Evolutionary conservation across 2,888 invertebrate species (phyloP).

Genomic region (Orthosia gothica): DNA sequence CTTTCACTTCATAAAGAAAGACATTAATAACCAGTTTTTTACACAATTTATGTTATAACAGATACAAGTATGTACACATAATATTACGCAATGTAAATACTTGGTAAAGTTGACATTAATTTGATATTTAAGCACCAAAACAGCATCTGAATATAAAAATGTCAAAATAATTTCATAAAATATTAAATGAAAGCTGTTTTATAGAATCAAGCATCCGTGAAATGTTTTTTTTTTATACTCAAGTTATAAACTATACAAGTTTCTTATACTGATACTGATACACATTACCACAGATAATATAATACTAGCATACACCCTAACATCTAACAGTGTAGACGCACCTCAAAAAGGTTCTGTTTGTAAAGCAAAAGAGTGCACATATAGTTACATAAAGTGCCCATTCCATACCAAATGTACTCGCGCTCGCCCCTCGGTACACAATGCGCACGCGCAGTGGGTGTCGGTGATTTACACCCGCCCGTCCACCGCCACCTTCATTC

Average conservation of each 20-base stretch:
- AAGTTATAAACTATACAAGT: no score
- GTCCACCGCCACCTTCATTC: constrained; percentile 82
- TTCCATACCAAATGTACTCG: constrained; percentile 29
- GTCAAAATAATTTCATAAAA: neutral
- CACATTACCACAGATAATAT: no score
- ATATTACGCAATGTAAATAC: constrained; percentile 40
- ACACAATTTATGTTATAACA: constrained; percentile 44
- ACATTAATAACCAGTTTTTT: constrained; percentile 50
- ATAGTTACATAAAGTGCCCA: constrained; percentile 28
- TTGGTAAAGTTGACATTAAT: constrained; percentile 9
- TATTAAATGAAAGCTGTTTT: neutral
- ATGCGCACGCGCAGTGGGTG: constrained; percentile 86
- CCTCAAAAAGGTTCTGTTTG: constrained; percentile 12
- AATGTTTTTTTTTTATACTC: neutral
- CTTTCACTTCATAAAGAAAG: constrained; percentile 57
- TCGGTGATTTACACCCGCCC: constrained; percentile 84
- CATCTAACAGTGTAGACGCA: neutral
- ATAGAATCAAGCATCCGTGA: no score
- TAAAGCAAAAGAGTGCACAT: constrained; percentile 29
- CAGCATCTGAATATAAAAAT: neutral
- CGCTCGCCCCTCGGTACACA: constrained; percentile 66
- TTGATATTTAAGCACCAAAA: neutral
- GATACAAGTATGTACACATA: constrained; percentile 7
- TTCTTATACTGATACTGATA: no score
- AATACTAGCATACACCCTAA: neutral